Evolutionary conservation across 2,797 vertebrate species (phyloP), one percentile per base, ranked within the genome.

Genomic region (Nyctalus aviator): DNA sequence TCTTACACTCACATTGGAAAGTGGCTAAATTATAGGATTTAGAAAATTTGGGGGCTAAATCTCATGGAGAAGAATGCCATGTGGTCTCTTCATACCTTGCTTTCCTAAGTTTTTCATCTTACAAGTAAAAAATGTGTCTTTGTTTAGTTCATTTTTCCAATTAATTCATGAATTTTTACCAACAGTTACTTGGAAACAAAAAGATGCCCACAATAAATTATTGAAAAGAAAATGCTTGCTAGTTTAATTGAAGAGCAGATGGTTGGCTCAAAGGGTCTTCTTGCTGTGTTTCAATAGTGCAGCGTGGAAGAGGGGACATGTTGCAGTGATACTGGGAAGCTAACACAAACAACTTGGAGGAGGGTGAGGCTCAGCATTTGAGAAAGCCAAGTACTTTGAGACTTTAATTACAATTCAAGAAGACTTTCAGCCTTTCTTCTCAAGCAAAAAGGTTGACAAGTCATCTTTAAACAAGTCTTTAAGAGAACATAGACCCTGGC

Each of bases 111-210:
- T 95, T 95, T 89, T 46, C 81, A 83, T 94, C 79, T 96, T 93
- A 50, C 35, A 91, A 96, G 64, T 91, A 79, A 92, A 79, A 92
- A 88, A 95, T 62, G 82, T 94, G 85, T 88, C 83, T 94, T 96
- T 91, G 89, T 95, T 76, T 64, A 83, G 85, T 94, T 96, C 88
- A 92, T 94, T 95, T 97, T 95, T 48, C 94, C 95, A 94, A 97
- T 97, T 96, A 97, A 97, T 94, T 96, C 94, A 95, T 94, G 94
- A 91, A 35, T 94, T 97, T 97, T 93, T 86, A 96, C 96, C 88
- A 97, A 96, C 95, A 97, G 96, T 94, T 96, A 93, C 96, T 97
- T 97, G 96, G 96, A 97, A 97, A 97, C 95, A 97, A 97, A 97
- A 96, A 96, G 91, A 96, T 92, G 86, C 97, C 97, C 85, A 97